Conservation (phyloP, 2,888 invertebrate species). For the Busseola fusca region DNA sequence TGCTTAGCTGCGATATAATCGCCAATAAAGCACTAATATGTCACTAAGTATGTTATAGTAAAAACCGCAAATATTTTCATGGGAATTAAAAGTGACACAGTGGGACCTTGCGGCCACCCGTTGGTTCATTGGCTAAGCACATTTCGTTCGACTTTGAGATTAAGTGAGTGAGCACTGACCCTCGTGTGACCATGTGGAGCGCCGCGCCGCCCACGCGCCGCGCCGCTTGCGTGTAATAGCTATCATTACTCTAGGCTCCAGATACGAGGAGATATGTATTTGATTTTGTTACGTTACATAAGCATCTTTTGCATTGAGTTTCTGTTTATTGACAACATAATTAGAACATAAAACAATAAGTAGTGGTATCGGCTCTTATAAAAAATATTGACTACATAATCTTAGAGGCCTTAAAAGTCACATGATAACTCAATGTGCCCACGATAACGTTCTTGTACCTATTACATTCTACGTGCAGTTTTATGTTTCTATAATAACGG, state of each 20-base stretch:
- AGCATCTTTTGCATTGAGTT: constrained; percentile 27
- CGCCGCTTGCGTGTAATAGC: constrained; percentile 33
- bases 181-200: constrained; percentile 50
- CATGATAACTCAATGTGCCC: constrained; percentile 38
- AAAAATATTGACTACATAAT: constrained; percentile 42
- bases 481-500: constrained; percentile 52
- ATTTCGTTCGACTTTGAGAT: constrained; percentile 43
- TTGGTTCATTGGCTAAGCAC: constrained; percentile 27
- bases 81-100: constrained; percentile 62
- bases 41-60: constrained; percentile 55
- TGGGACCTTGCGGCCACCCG: constrained; percentile 43
- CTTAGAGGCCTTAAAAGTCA: constrained; percentile 32
- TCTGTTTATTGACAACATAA: constrained; percentile 48
- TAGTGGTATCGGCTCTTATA: constrained; percentile 18
- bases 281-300: constrained; percentile 47
- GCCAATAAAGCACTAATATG: constrained; percentile 63
- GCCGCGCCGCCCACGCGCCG: constrained; percentile 39
- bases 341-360: constrained; percentile 34
- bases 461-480: constrained; percentile 45
- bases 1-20: constrained; percentile 52
- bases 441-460: constrained; percentile 43
- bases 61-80: constrained; percentile 66
- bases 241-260: constrained; percentile 40
- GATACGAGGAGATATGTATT: constrained; percentile 42
- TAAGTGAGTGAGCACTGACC: constrained; percentile 50